Conservation (phyloP, 2,113 vertebrate species). For the Erythrocercus mccallii region DNA sequence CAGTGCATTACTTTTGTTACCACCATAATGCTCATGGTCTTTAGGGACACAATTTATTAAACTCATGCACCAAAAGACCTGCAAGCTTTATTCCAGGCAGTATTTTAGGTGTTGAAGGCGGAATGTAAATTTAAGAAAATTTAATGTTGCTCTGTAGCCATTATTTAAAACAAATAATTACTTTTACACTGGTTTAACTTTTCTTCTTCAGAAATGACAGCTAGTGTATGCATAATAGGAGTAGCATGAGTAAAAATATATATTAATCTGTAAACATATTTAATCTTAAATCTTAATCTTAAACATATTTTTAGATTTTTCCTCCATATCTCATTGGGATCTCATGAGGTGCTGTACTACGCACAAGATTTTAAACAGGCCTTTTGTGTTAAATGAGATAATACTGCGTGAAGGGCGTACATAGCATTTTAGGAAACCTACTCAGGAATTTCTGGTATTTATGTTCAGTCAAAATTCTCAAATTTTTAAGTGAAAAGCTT, state of each 20-base stretch:
- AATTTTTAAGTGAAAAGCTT: neutral
- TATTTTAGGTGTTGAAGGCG: neutral
- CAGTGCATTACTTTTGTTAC: neutral
- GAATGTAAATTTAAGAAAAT: neutral
- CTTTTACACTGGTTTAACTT: neutral
- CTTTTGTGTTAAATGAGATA: neutral
- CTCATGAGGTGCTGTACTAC: neutral
- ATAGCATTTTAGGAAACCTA: neutral
- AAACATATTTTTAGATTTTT: neutral
- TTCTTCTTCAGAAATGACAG: neutral
- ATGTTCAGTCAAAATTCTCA: neutral
- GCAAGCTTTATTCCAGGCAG: neutral
- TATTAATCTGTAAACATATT: neutral
- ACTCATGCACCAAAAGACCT: neutral
- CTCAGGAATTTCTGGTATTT: neutral
- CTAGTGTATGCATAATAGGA: neutral
- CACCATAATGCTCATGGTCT: neutral
- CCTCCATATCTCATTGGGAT: neutral
- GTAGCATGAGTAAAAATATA: neutral
- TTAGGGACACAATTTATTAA: neutral
- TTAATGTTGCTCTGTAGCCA: neutral
- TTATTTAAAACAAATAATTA: neutral
- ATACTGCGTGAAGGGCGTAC: neutral
- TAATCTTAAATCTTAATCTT: too few species aligned
- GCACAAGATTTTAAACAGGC: neutral